phyloP scores from a whole-genome alignment of 2,888 invertebrate species.

The Eledona agricola region DNA sequence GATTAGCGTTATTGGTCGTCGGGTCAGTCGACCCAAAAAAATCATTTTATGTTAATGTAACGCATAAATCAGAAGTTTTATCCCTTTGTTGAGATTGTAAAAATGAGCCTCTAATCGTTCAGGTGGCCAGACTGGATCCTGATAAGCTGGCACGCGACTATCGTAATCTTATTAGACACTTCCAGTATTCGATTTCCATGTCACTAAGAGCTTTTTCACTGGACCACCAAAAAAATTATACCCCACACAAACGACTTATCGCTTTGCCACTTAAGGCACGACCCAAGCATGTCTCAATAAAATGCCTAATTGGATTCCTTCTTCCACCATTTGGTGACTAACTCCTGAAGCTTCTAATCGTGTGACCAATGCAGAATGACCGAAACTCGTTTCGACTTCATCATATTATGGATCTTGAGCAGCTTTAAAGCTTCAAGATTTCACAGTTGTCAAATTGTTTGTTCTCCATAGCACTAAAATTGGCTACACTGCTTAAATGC shows the following conservation, averaged over 20 bases:
- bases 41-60: conserved; percentile 41
- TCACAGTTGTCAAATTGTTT: too few species aligned
- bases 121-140: conserved; percentile 30
- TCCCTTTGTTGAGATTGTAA: conserved; percentile 34
- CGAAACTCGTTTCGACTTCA: too few species aligned
- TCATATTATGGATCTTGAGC: too few species aligned
- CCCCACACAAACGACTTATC: conserved; percentile 22
- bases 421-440: too few species aligned
- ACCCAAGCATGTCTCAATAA: conserved; percentile 29
- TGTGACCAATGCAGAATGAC: too few species aligned
- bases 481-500: too few species aligned
- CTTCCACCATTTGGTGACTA: conserved; percentile 12
- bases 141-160: conserved; percentile 41
- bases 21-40: conserved; percentile 26
- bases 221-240: conserved; percentile 11
- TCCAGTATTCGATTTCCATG: conserved; percentile 22
- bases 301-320: conserved; percentile 15
- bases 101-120: conserved; percentile 28
- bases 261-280: conserved; percentile 23
- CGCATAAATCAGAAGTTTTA: conserved; percentile 38
- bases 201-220: conserved; percentile 32
- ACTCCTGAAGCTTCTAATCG: too few species aligned
- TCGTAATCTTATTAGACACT: conserved; percentile 37
- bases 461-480: too few species aligned
- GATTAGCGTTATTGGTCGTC: conserved; percentile 34